These are phyloP conservation scores for Chelmon rostratus DNA, from an alignment of 2,797 vertebrate species.

Conservation along the genomic window DNA sequence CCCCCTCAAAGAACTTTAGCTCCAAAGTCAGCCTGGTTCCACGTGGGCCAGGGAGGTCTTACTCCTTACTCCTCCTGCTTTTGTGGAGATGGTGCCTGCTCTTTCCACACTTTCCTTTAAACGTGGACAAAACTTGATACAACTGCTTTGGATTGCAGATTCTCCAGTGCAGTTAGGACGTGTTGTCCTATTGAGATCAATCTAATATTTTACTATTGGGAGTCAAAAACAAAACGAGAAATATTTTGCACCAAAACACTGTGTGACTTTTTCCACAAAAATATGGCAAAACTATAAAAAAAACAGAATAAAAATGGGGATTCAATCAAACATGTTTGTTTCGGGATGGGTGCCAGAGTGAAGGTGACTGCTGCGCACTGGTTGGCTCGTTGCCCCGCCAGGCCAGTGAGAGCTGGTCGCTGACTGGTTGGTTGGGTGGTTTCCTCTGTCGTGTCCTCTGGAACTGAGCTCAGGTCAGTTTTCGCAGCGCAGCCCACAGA, in stretches of 20 bases:
- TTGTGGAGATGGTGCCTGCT: slow-evolving; percentile 2
- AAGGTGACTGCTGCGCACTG: slow-evolving; percentile 48
- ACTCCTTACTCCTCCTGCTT: slow-evolving; percentile 9
- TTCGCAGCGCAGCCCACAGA: slow-evolving; percentile 73
- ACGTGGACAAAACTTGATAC: slow-evolving; percentile 10
- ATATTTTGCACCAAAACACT: not conserved
- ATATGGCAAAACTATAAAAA: not conserved
- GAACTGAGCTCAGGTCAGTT: slow-evolving; percentile 81
- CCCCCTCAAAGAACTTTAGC: slow-evolving; percentile 28
- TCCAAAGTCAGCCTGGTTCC: not conserved
- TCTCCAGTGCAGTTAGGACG: not conserved
- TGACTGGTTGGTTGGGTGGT: slow-evolving; percentile 69
- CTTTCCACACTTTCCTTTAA: slow-evolving; percentile 5
- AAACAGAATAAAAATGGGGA: not conserved
- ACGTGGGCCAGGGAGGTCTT: not conserved
- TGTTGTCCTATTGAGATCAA: not conserved
- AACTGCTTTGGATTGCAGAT: not conserved
- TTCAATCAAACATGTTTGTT: not conserved
- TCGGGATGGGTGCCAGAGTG: slow-evolving; percentile 71
- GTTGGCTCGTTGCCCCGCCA: slow-evolving; percentile 44
- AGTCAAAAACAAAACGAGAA: not conserved
- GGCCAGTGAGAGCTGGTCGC: slow-evolving; percentile 66
- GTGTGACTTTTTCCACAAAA: not conserved
- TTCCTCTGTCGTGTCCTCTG: slow-evolving; percentile 74
- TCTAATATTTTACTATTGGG: slow-evolving; percentile 5